phyloP scores from a whole-genome alignment of 2,888 invertebrate genomes.

The Pelosia muscerda region DNA sequence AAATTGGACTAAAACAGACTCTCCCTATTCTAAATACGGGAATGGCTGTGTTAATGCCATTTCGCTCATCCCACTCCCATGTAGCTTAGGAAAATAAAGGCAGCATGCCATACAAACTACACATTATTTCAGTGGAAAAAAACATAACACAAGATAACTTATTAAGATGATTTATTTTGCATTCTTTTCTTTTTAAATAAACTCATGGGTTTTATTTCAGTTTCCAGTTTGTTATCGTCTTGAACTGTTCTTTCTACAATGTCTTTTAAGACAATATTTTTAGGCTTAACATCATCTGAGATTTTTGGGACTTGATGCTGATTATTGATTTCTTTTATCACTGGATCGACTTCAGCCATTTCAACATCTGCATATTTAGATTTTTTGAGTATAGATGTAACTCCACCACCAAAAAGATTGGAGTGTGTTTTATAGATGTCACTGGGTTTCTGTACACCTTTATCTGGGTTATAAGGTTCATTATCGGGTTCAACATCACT shows the following conservation, averaged over 20 bases:
- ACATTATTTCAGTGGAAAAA: background rate
- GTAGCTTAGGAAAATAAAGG: no score
- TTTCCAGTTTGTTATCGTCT: slow-evolving; percentile 50
- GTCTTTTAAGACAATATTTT: slow-evolving; percentile 71
- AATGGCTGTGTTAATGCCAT: no score
- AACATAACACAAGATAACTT: background rate
- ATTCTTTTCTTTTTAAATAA: slow-evolving; percentile 77
- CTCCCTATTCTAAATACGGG: background rate
- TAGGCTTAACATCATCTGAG: slow-evolving; percentile 37
- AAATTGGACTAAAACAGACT: no score
- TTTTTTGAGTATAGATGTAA: slow-evolving; percentile 77
- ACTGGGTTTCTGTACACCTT: slow-evolving; percentile 77
- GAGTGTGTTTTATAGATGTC: slow-evolving; percentile 75
- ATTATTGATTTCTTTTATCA: slow-evolving; percentile 19
- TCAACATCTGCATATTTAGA: slow-evolving; percentile 59
- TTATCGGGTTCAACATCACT: slow-evolving; percentile 59
- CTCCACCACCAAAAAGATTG: slow-evolving; percentile 60
- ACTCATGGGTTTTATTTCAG: slow-evolving; percentile 69
- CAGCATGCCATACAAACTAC: background rate
- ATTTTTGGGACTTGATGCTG: background rate
- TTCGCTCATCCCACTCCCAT: no score
- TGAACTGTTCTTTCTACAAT: slow-evolving; percentile 64
- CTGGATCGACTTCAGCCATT: slow-evolving; percentile 17
- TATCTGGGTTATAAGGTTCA: slow-evolving; percentile 60
- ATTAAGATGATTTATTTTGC: slow-evolving; percentile 54